Conservation (phyloP, 2,888 invertebrate genomes). For the Drosophila neoperkinsi region DNA sequence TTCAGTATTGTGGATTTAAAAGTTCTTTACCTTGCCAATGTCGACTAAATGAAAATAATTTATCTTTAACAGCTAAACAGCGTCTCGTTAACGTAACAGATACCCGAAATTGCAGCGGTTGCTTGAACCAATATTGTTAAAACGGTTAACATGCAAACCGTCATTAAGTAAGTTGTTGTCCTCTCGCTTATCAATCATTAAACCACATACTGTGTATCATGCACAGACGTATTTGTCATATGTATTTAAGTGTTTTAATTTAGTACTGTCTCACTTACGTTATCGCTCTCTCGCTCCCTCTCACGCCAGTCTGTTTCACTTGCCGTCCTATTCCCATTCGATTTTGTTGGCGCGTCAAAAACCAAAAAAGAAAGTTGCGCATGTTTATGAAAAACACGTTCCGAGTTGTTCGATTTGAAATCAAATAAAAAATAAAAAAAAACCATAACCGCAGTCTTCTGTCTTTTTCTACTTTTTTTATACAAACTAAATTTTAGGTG, state of each 20-base stretch:
- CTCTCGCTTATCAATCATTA: slow-evolving; percentile 8
- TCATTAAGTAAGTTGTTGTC: slow-evolving; percentile 82
- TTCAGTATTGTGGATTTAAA: slow-evolving; percentile 27
- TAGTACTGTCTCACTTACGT: slow-evolving; percentile 12
- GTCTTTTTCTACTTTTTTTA: neutral
- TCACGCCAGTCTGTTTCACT: neutral
- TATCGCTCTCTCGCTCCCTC: neutral
- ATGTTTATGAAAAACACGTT: slow-evolving; percentile 75
- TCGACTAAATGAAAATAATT: slow-evolving; percentile 59
- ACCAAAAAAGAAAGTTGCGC: slow-evolving; percentile 72
- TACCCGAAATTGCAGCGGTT: slow-evolving; percentile 24
- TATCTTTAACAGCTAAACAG: slow-evolving; percentile 66
- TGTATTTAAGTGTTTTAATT: slow-evolving; percentile 19
- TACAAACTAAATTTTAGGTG: neutral
- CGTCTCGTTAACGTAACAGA: slow-evolving; percentile 42
- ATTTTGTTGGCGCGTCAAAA: slow-evolving; percentile 38
- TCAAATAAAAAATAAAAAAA: slow-evolving; percentile 25
- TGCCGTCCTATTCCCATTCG: slow-evolving; percentile 21
- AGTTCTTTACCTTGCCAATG: slow-evolving; percentile 24
- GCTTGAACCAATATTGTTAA: slow-evolving; percentile 53
- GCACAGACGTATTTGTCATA: slow-evolving; percentile 2
- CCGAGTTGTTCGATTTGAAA: slow-evolving; percentile 42
- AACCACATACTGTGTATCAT: neutral
- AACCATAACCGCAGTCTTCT: neutral
- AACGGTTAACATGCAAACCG: slow-evolving; percentile 82